A percentile compares a stretch with the other conserved stretches of the same genome.
phyloP scores from a whole-genome alignment of 2,113 vertebrate species.

The Numenius arquata region DNA sequence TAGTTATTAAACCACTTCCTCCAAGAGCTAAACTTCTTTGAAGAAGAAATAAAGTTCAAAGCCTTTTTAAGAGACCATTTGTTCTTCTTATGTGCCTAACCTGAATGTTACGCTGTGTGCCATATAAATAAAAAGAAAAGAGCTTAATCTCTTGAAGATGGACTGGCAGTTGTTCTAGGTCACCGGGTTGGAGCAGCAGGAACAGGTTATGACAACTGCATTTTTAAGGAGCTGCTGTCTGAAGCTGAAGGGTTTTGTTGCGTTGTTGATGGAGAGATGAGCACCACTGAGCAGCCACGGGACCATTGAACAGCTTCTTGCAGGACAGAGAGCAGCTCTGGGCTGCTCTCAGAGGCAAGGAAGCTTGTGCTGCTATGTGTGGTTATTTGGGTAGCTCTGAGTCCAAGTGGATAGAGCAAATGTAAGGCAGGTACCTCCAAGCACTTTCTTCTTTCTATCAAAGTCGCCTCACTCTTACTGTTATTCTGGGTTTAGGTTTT shows the following conservation, averaged over 20 bases:
- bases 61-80: constrained; percentile 63
- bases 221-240: background rate
- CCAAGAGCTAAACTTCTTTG: constrained; percentile 47
- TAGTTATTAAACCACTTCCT: constrained; percentile 66
- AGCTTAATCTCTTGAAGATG: constrained; percentile 44
- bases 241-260: background rate
- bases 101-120: background rate
- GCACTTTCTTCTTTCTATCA: background rate
- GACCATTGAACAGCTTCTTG: background rate
- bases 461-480: background rate
- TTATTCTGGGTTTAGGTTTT: background rate
- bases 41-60: constrained; percentile 71
- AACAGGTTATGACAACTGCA: background rate
- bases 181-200: background rate
- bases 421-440: background rate
- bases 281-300: background rate
- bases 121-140: background rate
- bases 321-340: background rate
- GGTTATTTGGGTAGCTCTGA: background rate
- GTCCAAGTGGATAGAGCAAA: background rate
- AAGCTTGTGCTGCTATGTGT: background rate
- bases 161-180: background rate
- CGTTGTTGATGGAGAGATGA: background rate
- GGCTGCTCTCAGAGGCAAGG: background rate
- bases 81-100: constrained; percentile 56